Conservation (phyloP, 2,113 vertebrate species). For the Crotalus tigris region DNA sequence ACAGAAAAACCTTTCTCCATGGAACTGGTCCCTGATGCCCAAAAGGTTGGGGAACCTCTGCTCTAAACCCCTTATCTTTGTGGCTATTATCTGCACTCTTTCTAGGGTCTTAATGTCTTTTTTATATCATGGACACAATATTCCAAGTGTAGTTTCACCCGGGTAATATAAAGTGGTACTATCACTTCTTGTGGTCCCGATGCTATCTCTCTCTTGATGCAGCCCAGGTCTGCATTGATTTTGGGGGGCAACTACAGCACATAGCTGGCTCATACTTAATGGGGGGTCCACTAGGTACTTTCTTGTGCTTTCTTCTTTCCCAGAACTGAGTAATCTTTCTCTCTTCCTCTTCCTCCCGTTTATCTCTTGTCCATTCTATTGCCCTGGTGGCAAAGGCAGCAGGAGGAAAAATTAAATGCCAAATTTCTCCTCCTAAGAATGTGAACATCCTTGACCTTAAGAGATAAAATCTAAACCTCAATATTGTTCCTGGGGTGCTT, state of each 20-base stretch:
- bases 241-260: too few species aligned
- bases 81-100: not conserved
- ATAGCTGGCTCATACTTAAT: not conserved
- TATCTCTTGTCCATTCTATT: not conserved
- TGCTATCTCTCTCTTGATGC: not conserved
- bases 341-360: not conserved
- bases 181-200: not conserved
- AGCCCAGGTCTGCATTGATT: not conserved
- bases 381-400: not conserved
- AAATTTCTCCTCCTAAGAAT: not conserved
- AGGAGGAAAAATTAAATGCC: not conserved
- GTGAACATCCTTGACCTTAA: not conserved
- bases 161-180: not conserved
- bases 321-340: not conserved
- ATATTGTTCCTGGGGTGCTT: not conserved
- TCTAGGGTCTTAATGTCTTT: too few species aligned
- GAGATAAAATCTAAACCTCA: not conserved
- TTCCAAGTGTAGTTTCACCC: too few species aligned
- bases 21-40: too few species aligned
- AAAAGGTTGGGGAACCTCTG: too few species aligned
- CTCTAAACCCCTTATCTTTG: not conserved
- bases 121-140: too few species aligned
- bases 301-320: not conserved
- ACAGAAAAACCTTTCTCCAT: too few species aligned
- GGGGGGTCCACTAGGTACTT: not conserved